phyloP scores from a whole-genome alignment of 2,888 invertebrate species.

The Trachelus troglodyta region DNA sequence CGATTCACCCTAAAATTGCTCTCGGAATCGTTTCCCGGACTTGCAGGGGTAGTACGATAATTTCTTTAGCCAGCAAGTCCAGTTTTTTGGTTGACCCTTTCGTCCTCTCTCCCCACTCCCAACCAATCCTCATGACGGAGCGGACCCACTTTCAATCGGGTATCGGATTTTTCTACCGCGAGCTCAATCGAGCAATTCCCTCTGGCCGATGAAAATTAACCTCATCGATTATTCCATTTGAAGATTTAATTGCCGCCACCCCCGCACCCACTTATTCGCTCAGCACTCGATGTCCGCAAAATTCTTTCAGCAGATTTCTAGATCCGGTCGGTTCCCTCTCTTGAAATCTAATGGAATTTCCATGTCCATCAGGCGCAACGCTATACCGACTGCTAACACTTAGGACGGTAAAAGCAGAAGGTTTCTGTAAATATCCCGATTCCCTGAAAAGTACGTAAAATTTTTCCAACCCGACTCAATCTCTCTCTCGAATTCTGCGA shows the following conservation, averaged over 20 bases:
- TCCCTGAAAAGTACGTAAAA: neutral
- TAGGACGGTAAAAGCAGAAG: neutral
- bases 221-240: neutral
- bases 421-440: neutral
- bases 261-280: neutral
- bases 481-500: neutral
- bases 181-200: neutral
- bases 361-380: neutral
- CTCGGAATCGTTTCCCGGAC: neutral
- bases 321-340: neutral
- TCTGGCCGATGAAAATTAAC: neutral
- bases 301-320: neutral
- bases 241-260: neutral
- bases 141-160: neutral
- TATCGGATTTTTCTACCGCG: neutral
- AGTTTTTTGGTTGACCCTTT: neutral
- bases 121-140: neutral
- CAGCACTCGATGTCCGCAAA: neutral
- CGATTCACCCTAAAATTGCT: neutral
- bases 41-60: neutral
- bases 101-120: rapidly evolving
- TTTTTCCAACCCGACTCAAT: neutral
- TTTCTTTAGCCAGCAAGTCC: neutral
- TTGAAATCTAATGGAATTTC: neutral
- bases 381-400: neutral